Base-by-base conservation (phyloP, 1,140 invertebrate genomes). In the Lepidurus arcticus region DNA sequence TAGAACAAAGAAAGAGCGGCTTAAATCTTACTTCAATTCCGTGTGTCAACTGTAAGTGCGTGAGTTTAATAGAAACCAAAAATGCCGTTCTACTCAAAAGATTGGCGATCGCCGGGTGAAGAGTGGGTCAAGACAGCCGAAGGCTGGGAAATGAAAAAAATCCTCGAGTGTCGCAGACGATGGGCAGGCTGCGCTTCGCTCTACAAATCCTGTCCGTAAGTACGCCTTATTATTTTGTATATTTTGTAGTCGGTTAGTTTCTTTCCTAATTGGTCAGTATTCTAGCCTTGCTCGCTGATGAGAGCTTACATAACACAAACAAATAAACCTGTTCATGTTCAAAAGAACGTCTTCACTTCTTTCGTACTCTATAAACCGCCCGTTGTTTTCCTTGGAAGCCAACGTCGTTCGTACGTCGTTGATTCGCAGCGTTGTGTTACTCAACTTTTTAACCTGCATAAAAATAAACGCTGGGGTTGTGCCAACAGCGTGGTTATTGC, bases 51-150 rank as follows among this genome's bases (percentile, higher is more conserved):
- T 34, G 53, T 65, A 47, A 1, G 76, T 76, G 45, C 76, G 24
- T 7, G 34, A 75, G 11, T 42, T 75, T 7, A 75, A 8, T 75
- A 13, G 21, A 34, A 1, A 1, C 26, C 16, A 42, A 81, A 77
- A 80, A 98, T 98, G 97, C 96, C 97, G 82, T 98, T 98, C 87
- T 93, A 93, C 86, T 94, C 93, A 43, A 94, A 94, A 87, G 93
- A 94, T 87, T 95, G 93, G 93, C 88, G 96, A 83, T 97, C 95
- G 78, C 95, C 96, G 65, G 97, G 97, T 45, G 97, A 99, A 85
- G 93, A 94, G 83, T 99, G 97, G 97, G 95, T 99, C 21, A 97
- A 97, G 88, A 98, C 96, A 44, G 91, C 94, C 81, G 94, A 96
- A 85, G 95, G 96, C 78, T 98, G 95, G 95, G 95, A 97, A 85